Percentiles rank a stretch among this genome's conserved stretches.
Conservation (phyloP, 1,140 invertebrate genomes). For the Ostrea edulis region DNA sequence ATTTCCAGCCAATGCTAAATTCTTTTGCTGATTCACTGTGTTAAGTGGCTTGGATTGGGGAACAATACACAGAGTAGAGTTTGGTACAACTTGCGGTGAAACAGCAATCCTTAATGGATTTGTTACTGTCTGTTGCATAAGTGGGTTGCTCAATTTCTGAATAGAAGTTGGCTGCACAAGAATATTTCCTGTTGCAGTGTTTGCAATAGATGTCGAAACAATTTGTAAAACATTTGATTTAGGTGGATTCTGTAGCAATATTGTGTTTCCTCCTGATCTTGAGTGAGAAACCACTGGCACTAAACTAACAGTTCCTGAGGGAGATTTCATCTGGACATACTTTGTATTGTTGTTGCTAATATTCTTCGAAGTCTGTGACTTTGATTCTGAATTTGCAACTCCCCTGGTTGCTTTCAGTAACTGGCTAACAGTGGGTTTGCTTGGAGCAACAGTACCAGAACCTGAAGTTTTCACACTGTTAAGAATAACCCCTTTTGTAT, state of each 20-base stretch:
- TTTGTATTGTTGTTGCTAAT: neutral
- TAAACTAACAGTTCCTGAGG: neutral
- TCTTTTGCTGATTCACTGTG: neutral
- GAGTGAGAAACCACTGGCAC: constrained; percentile 19
- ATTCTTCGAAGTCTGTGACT: constrained; percentile 31
- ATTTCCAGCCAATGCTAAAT: constrained; percentile 32
- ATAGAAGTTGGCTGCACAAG: neutral
- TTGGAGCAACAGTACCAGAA: neutral
- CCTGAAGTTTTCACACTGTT: constrained; percentile 6
- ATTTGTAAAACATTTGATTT: neutral
- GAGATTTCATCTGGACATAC: constrained; percentile 13
- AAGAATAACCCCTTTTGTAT: constrained; percentile 25
- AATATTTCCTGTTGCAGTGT: constrained; percentile 1
- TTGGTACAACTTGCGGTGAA: constrained; percentile 7
- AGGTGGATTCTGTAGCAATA: constrained; percentile 7
- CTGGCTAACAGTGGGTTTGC: constrained; percentile 49
- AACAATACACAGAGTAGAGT: constrained; percentile 38
- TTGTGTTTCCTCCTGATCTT: neutral
- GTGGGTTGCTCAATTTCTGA: neutral
- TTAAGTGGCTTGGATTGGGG: constrained; percentile 7
- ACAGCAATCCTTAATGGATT: constrained; percentile 26
- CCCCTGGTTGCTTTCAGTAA: constrained; percentile 52
- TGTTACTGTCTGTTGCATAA: constrained; percentile 31
- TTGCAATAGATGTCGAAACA: neutral
- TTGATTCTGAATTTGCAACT: constrained; percentile 42